A percentile compares a stretch with the other conserved stretches of the same genome.
Conservation (phyloP, 2,113 vertebrate genomes). For the Petromus typicus region DNA sequence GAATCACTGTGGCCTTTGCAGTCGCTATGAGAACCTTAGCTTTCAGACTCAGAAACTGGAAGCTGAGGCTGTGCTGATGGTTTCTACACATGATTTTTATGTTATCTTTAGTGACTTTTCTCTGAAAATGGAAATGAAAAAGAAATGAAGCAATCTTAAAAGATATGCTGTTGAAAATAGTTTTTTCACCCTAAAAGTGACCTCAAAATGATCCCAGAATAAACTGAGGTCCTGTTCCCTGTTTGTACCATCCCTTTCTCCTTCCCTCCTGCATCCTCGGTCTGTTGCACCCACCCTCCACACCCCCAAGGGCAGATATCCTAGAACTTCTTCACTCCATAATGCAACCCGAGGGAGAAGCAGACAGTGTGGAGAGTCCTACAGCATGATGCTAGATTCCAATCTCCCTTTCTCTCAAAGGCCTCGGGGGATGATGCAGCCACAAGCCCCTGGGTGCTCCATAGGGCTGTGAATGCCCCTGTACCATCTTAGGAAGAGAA, state of each 20-base stretch:
- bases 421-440: not conserved
- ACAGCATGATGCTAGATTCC: fast-evolving
- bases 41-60: not conserved
- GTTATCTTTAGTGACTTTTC: not conserved
- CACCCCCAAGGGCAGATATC: too few species aligned
- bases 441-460: not conserved
- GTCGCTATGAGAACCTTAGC: not conserved
- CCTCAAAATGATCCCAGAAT: not conserved
- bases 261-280: fast-evolving
- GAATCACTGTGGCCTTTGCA: conserved; percentile 11
- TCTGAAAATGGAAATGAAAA: not conserved
- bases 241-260: fast-evolving
- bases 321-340: not conserved
- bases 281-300: not conserved
- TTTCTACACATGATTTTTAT: not conserved
- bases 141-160: not conserved
- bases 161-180: not conserved
- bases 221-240: not conserved
- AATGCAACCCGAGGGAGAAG: not conserved
- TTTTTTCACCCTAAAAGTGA: not conserved
- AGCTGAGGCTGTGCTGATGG: not conserved
- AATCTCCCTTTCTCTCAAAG: fast-evolving
- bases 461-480: not conserved
- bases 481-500: not conserved
- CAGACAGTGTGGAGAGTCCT: not conserved